Evolutionary conservation across 1,140 invertebrate genomes (phyloP), one percentile per base, ranked within the genome.

Genomic region (Zaprionus davidi): DNA sequence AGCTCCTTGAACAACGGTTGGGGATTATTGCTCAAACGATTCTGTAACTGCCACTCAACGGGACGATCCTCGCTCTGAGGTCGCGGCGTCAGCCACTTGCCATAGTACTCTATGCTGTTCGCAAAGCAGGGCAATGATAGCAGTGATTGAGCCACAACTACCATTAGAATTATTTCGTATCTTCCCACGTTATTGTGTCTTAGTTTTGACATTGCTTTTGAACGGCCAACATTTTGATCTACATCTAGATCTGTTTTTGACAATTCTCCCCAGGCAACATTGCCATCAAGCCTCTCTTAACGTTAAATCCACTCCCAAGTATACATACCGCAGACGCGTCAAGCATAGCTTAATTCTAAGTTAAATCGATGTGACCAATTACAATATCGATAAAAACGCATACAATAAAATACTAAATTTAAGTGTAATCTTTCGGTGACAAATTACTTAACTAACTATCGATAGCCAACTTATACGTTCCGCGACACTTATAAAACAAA

Each of bases 171-270:
- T 67, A 76, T 20, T 58, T 22, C n/a, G 26, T 55, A 20, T 60
- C 34, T 26, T 38, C 41, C n/a, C 41, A 44, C 41, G 41, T 46
- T 46, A 5, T 55, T 59, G 66, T 56, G 63, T 41, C 41, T 58
- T 36, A 24, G 36, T 56, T 51, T 75, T 88, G 85, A 81, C 84
- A 87, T 86, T 71, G 68, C 88, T 87, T 38, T 71, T 56, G 28
- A 62, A 44, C 58, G 38, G 41, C 51, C 36, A 57, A 41, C 60
- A 80, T 70, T 24, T 68, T 68, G 41, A 22, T 38, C 2, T 46
- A 26, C 12, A 44, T 55, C 24, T 4, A 22, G 1, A 17, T n/a
- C 13, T 49, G 17, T 17, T 22, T 38, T n/a, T 20, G 24, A 20
- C 17, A 56, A 49, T n/a, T 13, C 28, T 22, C 7, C 6, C 41